These are phyloP conservation scores for Conchocele bisecta DNA, from an alignment of 2,888 invertebrate species.

Conservation along the genomic window DNA sequence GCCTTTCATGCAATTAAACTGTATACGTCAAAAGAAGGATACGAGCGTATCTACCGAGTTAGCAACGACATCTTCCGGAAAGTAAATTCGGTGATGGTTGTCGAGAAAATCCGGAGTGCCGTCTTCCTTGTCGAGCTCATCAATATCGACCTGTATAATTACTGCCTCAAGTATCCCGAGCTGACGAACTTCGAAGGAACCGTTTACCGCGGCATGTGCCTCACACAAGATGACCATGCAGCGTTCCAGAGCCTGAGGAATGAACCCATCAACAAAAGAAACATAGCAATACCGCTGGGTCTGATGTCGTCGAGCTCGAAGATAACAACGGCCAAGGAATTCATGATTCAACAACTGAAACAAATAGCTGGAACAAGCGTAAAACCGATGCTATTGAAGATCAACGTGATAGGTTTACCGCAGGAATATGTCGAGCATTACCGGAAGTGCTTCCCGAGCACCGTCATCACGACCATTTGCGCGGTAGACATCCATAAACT, in stretches of 20 bases:
- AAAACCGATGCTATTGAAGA: conserved; percentile 50
- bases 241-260: conserved; percentile 44
- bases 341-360: conserved; percentile 41
- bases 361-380: not conserved
- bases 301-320: conserved; percentile 50
- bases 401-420: conserved; percentile 61
- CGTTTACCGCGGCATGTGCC: conserved; percentile 55
- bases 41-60: conserved; percentile 44
- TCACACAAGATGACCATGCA: conserved; percentile 31
- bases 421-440: conserved; percentile 54
- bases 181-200: conserved; percentile 49
- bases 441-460: conserved; percentile 42
- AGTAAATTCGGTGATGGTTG: conserved; percentile 42
- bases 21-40: conserved; percentile 55
- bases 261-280: conserved; percentile 43
- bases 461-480: conserved; percentile 59
- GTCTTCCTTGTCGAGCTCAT: conserved; percentile 64
- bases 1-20: conserved; percentile 41
- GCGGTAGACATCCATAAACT: conserved; percentile 61
- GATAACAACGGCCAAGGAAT: conserved; percentile 33
- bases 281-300: conserved; percentile 60
- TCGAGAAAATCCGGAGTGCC: conserved; percentile 49
- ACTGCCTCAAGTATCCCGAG: conserved; percentile 49
- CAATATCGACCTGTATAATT: conserved; percentile 64
- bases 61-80: conserved; percentile 51